phyloP scores from a whole-genome alignment of 2,888 invertebrate species.

The Philonicus albiceps region DNA sequence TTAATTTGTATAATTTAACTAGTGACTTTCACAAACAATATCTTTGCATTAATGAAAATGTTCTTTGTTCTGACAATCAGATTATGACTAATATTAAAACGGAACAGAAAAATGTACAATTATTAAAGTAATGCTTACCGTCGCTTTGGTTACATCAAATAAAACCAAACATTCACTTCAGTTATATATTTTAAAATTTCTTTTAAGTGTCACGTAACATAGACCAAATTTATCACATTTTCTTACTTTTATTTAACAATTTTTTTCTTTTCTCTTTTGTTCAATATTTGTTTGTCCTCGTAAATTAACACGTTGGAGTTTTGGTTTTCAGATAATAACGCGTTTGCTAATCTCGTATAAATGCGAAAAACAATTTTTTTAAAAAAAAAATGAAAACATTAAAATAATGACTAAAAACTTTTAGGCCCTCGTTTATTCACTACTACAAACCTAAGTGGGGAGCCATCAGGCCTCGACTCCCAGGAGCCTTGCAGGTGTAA shows the following conservation, averaged over 20 bases:
- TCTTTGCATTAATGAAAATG: slow-evolving; percentile 34
- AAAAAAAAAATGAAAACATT: background rate
- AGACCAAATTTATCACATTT: slow-evolving; percentile 44
- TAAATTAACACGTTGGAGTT: slow-evolving; percentile 31
- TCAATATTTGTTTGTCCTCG: slow-evolving; percentile 1
- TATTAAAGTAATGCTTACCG: slow-evolving; percentile 15
- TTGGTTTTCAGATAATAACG: slow-evolving; percentile 39
- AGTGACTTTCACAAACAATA: slow-evolving; percentile 49
- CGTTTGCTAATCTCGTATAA: background rate
- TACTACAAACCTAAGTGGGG: background rate
- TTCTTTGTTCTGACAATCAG: slow-evolving; percentile 30
- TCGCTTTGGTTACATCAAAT: slow-evolving; percentile 20
- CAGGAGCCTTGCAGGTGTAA: background rate
- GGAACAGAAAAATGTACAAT: slow-evolving; percentile 15
- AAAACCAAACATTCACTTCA: slow-evolving; percentile 19
- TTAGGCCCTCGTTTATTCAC: slow-evolving; percentile 3
- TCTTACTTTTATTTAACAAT: slow-evolving; percentile 26
- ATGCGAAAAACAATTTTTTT: background rate
- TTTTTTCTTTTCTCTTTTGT: background rate
- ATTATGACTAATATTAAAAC: slow-evolving; percentile 28
- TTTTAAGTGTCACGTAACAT: slow-evolving; percentile 33
- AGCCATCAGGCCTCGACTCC: background rate
- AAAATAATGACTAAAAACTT: background rate
- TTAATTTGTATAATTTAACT: slow-evolving; percentile 50
- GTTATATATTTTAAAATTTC: slow-evolving; percentile 20